Base-by-base conservation (phyloP, 1,140 invertebrate species). In the Lysiphlebus fabarum region DNA sequence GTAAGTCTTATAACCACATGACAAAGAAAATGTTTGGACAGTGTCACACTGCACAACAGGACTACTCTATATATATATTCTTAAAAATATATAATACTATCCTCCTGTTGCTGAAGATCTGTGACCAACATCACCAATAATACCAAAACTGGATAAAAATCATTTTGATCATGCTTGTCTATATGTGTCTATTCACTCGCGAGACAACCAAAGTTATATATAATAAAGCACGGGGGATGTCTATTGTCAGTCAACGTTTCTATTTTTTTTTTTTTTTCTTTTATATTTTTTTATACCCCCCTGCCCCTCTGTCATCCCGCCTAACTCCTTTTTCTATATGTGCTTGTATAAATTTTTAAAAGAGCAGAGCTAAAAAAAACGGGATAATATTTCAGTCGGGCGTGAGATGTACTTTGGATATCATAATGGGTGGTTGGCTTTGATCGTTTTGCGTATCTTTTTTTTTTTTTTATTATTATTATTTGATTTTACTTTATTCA, bases 11-110 rank as follows among this genome's bases (percentile, higher is more conserved):
- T n/a, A 76, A 77, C 75, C 75, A 69, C 73, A 70, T 69, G 71
- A 76, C 73, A 76, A 78, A 79, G 75, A 78, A 78, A 77, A 76
- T 78, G 73, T 78, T 78, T 78, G 74, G 76, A 77, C 75, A 76
- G 74, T 77, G 74, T 77, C 76, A 74, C 72, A 68, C 70, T 69
- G 67, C 67, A 70, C 72, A 69, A 71, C 65, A 60, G 64, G 66
- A 61, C 60, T 64, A 55, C 56, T 62, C 62, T 62, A 44, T 41
- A 58, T 56, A 55, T 57, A 14, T 38, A 53, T 56, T 41, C 57
- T 53, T 53, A 41, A 14, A 47, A 47, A 40, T 43, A 34, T 50
- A 49, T 59, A 53, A 34, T 49, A 26, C 17, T 4, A 26, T 4
- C 17, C 17, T 26, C 17, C 17, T 26, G 17, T 26, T 26, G 17